Conservation (phyloP, 2,888 invertebrate genomes). For the Lochmaea crataegi region DNA sequence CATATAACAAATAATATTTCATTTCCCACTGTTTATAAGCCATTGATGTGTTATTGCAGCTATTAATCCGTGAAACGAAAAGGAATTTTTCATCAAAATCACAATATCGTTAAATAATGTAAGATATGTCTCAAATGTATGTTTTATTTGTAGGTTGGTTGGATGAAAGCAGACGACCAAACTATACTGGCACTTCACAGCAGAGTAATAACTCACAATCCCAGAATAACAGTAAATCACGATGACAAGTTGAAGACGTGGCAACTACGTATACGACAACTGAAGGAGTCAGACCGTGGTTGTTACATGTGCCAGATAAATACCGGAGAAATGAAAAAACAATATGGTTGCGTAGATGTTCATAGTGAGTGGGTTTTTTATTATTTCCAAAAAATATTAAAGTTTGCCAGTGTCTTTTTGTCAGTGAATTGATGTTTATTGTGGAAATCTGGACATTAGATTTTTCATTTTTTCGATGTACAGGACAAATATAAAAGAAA, state of each 20-base stretch:
- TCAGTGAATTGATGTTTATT: too few species aligned
- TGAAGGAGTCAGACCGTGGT: slow-evolving; percentile 79
- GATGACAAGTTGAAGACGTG: slow-evolving; percentile 79
- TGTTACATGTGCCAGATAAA: slow-evolving; percentile 88
- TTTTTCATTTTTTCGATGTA: too few species aligned
- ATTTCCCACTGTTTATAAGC: too few species aligned
- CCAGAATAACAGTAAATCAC: slow-evolving; percentile 76
- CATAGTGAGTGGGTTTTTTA: slow-evolving; percentile 69
- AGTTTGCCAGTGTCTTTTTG: too few species aligned
- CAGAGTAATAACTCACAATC: slow-evolving; percentile 80
- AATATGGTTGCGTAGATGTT: slow-evolving; percentile 81
- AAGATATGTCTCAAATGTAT: neutral
- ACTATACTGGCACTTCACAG: slow-evolving; percentile 80
- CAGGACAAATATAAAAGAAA: too few species aligned
- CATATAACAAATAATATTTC: too few species aligned
- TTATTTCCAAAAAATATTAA: too few species aligned
- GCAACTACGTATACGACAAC: slow-evolving; percentile 78
- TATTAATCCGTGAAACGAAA: too few species aligned
- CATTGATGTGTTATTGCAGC: too few species aligned
- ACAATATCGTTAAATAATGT: neutral
- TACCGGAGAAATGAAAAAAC: slow-evolving; percentile 81
- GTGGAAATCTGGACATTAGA: too few species aligned
- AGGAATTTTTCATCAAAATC: too few species aligned
- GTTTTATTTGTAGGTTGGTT: slow-evolving; percentile 73
- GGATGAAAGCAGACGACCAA: slow-evolving; percentile 82